Conservation (phyloP, 2,113 vertebrate genomes). For the Dasypus novemcinctus region DNA sequence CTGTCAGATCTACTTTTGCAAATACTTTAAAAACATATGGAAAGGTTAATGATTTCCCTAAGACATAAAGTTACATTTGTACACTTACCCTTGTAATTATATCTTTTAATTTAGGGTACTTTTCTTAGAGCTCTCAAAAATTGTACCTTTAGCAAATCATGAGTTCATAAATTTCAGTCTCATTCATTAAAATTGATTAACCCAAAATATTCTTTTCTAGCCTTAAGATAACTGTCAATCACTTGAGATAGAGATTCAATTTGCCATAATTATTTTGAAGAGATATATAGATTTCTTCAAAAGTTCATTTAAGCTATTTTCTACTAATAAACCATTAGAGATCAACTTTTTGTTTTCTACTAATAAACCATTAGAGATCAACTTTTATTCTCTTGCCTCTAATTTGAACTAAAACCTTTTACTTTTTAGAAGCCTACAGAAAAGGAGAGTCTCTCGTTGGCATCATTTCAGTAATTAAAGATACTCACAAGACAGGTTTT, state of each 20-base stretch:
- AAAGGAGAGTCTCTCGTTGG: neutral
- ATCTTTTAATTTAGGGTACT: neutral
- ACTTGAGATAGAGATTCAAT: neutral
- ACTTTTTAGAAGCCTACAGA: neutral
- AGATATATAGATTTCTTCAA: neutral
- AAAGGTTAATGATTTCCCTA: neutral
- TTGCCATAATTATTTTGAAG: neutral
- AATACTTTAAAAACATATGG: neutral
- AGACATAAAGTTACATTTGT: neutral
- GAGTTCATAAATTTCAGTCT: conserved; percentile 1
- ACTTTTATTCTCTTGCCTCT: neutral
- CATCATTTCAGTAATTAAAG: conserved; percentile 15
- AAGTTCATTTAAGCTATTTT: neutral
- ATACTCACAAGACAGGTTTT: neutral
- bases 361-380: neutral
- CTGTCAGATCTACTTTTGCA: neutral
- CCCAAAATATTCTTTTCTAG: neutral
- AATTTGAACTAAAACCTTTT: neutral
- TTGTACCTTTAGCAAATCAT: neutral
- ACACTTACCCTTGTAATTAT: neutral
- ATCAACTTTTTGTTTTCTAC: neutral
- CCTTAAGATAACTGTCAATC: neutral
- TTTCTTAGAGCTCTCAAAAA: neutral
- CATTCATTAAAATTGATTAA: neutral
- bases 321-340: neutral